Evolutionary conservation across 2,113 vertebrate species (phyloP).

Genomic region (Suricata suricatta): DNA sequence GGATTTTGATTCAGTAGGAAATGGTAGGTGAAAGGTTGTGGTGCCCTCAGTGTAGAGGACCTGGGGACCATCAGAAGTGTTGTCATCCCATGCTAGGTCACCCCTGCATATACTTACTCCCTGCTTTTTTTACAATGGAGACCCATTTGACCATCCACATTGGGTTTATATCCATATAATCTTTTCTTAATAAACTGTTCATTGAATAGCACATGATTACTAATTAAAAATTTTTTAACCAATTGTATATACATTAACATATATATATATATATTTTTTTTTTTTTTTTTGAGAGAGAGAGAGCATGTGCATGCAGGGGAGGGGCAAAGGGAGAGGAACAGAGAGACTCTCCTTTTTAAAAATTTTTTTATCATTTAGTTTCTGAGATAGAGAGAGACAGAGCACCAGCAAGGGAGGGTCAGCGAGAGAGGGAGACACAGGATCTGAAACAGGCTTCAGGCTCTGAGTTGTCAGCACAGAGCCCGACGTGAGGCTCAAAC

Average conservation of each 20-base stretch:
- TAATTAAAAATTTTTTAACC: neutral
- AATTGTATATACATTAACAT: neutral
- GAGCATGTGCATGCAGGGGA: neutral
- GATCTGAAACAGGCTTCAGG: too few species aligned
- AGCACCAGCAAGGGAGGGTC: too few species aligned
- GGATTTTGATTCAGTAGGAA: neutral
- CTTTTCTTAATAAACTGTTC: neutral
- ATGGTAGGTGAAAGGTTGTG: neutral
- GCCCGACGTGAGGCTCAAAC: too few species aligned
- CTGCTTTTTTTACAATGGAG: slow-evolving; percentile 9
- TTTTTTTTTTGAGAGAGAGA: neutral
- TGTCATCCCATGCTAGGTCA: neutral
- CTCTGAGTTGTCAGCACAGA: too few species aligned
- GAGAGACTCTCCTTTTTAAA: neutral
- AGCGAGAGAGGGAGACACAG: too few species aligned
- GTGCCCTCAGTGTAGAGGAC: neutral
- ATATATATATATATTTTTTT: neutral
- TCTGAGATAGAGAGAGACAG: too few species aligned
- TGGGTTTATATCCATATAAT: neutral
- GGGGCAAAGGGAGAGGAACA: neutral
- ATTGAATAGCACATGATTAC: neutral
- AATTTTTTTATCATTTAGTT: too few species aligned
- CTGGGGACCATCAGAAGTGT: neutral
- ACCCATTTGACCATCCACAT: neutral
- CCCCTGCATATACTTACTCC: neutral